These are phyloP conservation scores for Semotilus atromaculatus DNA, from an alignment of 2,797 vertebrate genomes.

Conservation along the genomic window DNA sequence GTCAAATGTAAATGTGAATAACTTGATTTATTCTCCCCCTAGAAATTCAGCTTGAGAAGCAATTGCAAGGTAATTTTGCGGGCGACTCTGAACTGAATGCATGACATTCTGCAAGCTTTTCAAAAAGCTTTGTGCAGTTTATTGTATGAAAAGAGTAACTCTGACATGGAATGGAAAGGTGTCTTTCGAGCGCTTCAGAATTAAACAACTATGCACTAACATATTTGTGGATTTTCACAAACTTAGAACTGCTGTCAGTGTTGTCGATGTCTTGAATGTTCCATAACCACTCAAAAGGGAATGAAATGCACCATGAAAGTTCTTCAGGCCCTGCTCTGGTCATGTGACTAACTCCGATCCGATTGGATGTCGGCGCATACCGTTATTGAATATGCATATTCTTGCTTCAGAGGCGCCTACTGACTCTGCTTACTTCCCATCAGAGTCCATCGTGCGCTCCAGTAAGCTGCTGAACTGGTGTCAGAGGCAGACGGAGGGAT, in stretches of 20 bases:
- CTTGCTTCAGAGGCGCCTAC: neutral
- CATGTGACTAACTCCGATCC: conserved; percentile 33
- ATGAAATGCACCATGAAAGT: conserved; percentile 30
- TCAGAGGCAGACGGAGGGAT: conserved; percentile 96
- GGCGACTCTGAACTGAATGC: conserved; percentile 61
- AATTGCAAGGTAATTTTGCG: conserved; percentile 77
- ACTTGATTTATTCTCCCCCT: conserved; percentile 74
- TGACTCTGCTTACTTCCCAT: neutral
- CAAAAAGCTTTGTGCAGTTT: conserved; percentile 53
- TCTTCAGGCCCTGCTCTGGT: conserved; percentile 12
- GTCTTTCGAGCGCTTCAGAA: conserved; percentile 29
- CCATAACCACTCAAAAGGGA: conserved; percentile 27
- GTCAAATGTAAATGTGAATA: conserved; percentile 46
- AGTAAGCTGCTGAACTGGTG: conserved; percentile 97
- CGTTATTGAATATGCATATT: neutral
- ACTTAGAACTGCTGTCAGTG: neutral
- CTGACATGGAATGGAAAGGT: conserved; percentile 32
- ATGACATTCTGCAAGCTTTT: conserved; percentile 62
- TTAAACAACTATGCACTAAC: conserved; percentile 46
- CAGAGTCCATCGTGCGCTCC: conserved; percentile 95
- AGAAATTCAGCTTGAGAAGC: conserved; percentile 79
- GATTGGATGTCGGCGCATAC: neutral
- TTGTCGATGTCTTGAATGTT: neutral
- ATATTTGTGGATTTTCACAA: conserved; percentile 24
- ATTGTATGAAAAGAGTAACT: conserved; percentile 54